Evolutionary conservation across 2,888 invertebrate species (phyloP).

Genomic region (Amblyjoppa proteus): DNA sequence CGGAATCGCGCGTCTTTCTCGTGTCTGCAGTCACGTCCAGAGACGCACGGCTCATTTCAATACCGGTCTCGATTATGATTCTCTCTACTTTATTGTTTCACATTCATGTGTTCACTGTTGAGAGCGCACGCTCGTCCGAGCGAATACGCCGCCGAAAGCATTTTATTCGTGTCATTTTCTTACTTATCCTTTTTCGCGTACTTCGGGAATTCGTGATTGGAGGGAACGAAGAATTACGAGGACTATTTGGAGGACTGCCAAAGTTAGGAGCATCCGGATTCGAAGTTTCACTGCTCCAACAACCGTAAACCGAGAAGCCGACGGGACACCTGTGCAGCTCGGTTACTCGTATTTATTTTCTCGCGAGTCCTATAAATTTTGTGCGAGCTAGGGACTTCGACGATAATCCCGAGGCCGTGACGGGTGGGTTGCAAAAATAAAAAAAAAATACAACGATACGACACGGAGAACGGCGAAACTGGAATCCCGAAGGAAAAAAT

Average conservation of each 20-base stretch:
- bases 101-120: constrained; percentile 26
- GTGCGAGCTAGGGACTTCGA: neutral
- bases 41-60: constrained; percentile 69
- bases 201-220: constrained; percentile 9
- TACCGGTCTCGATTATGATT: constrained; percentile 72
- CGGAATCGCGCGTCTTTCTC: constrained; percentile 14
- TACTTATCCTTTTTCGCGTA: neutral
- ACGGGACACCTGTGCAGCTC: constrained; percentile 1
- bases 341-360: constrained; percentile 31
- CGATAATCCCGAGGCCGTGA: constrained; percentile 22
- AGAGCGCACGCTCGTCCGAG: constrained; percentile 34
- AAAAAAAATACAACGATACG: constrained; percentile 34
- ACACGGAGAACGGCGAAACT: neutral
- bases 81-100: constrained; percentile 62
- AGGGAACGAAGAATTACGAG: neutral
- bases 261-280: neutral
- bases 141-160: neutral
- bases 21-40: constrained; percentile 4
- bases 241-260: neutral
- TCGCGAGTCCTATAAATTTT: constrained; percentile 32
- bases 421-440: neutral
- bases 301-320: constrained; percentile 15
- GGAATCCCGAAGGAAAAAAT: constrained; percentile 27
- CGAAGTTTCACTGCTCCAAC: neutral
- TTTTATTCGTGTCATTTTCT: constrained; percentile 23